A percentile compares a stretch with the other conserved stretches of the same genome.
Conservation (phyloP, 2,888 invertebrate species). For the Prosapia bicincta region DNA sequence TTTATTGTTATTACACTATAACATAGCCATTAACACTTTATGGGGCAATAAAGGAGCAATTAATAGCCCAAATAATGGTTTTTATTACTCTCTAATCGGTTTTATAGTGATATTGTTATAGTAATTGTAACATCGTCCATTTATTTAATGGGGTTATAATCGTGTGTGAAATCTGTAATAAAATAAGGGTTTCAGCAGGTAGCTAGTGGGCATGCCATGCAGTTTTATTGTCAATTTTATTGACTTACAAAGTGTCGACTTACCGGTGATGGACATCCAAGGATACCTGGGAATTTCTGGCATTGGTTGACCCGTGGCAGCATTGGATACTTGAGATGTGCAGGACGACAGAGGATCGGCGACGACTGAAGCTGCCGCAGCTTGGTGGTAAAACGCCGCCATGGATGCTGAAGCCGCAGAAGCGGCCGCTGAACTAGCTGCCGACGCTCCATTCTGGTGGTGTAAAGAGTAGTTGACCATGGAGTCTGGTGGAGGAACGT, state of each 20-base stretch:
- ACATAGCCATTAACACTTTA: neutral
- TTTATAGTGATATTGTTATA: neutral
- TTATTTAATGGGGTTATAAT: neutral
- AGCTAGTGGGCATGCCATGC: neutral
- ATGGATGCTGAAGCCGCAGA: conserved; percentile 60
- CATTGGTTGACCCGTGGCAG: conserved; percentile 75
- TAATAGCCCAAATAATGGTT: neutral
- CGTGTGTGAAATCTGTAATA: neutral
- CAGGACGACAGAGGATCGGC: conserved; percentile 81
- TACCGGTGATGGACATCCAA: conserved; percentile 97
- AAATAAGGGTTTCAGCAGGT: conserved; percentile 11
- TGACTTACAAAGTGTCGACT: conserved; percentile 43
- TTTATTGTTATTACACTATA: neutral
- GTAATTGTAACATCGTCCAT: neutral
- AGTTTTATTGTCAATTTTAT: neutral
- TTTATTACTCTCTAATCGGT: neutral
- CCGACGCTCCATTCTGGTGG: conserved; percentile 63
- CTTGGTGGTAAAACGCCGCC: conserved; percentile 90
- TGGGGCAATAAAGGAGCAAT: neutral
- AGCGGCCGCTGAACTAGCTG: conserved; percentile 65
- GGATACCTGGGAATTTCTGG: conserved; percentile 92
- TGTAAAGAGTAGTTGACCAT: conserved; percentile 77
- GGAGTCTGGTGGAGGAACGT: conserved; percentile 64
- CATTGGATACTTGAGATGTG: conserved; percentile 62
- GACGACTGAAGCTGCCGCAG: conserved; percentile 68